Percentiles rank a stretch among this genome's conserved stretches.
phyloP scores from a whole-genome alignment of 2,113 vertebrate genomes.

The Cryptotis parvus region DNA sequence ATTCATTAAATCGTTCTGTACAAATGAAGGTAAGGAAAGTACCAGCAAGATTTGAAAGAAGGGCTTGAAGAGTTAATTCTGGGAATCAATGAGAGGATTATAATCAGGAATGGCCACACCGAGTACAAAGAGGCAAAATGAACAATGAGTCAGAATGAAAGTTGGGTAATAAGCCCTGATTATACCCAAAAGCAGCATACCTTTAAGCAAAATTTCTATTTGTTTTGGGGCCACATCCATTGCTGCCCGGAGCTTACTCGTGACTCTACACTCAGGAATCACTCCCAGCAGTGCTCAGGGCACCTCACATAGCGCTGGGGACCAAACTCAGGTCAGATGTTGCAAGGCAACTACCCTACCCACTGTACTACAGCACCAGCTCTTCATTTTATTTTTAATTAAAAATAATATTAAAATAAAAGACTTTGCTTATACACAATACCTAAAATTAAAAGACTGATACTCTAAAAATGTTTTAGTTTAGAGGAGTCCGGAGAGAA shows the following conservation, averaged over 20 bases:
- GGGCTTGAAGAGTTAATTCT: not conserved
- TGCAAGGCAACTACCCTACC: no score
- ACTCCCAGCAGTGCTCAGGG: no score
- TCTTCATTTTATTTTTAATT: not conserved
- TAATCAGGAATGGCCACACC: constrained; percentile 2
- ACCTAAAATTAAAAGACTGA: not conserved
- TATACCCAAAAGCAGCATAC: not conserved
- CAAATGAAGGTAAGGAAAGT: not conserved
- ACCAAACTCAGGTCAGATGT: no score
- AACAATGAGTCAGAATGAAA: constrained; percentile 48
- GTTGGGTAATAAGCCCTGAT: constrained; percentile 10
- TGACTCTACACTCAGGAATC: no score
- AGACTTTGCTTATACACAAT: constrained; percentile 43
- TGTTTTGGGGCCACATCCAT: no score
- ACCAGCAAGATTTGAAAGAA: not conserved
- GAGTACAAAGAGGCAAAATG: constrained; percentile 7
- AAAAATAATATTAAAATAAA: constrained; percentile 47
- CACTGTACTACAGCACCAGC: no score
- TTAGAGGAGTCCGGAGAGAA: no score
- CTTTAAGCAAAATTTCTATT: not conserved
- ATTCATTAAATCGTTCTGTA: constrained; percentile 22
- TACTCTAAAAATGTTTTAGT: constrained; percentile 33
- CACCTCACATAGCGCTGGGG: no score
- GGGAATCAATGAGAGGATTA: not conserved
- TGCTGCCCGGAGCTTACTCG: no score